Evolutionary conservation across 2,113 vertebrate genomes (phyloP).

Genomic region (Brachyistius frenatus): DNA sequence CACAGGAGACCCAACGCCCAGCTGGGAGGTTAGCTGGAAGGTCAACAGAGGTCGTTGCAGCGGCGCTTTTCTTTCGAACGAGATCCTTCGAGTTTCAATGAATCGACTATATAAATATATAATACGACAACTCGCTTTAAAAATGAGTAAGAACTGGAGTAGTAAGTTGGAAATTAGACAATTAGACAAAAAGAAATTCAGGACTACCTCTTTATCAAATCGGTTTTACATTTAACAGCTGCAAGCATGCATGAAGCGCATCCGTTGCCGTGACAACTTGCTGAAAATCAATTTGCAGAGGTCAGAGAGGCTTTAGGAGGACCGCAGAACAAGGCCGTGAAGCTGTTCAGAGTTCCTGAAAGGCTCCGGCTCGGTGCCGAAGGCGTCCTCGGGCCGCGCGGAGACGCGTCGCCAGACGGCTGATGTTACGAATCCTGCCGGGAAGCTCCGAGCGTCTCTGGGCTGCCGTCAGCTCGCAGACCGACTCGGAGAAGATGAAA

Average conservation of each 20-base stretch:
- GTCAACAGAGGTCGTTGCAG: too few species aligned
- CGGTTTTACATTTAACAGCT: not conserved
- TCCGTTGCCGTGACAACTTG: too few species aligned
- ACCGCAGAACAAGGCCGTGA: not conserved
- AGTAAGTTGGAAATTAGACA: too few species aligned
- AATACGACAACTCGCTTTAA: too few species aligned
- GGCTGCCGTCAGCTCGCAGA: conserved; percentile 15
- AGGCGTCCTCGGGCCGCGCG: not conserved
- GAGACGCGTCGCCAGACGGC: not conserved
- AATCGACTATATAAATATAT: too few species aligned
- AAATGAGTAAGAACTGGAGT: too few species aligned
- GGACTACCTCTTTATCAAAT: not conserved
- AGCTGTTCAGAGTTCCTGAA: not conserved
- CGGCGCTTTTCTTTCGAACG: too few species aligned
- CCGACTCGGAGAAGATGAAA: conserved; percentile 23
- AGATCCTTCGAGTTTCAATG: too few species aligned
- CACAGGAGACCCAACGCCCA: too few species aligned
- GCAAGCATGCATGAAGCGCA: too few species aligned
- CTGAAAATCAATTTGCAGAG: not conserved
- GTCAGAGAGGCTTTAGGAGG: not conserved
- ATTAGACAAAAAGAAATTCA: too few species aligned
- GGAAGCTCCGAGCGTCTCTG: not conserved
- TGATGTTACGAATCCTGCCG: not conserved
- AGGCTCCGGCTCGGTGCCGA: not conserved
- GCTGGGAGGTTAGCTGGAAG: too few species aligned